Percentiles rank a stretch among this genome's conserved stretches.
phyloP scores from a whole-genome alignment of 2,888 invertebrate species.

The Drosophila infuscata region DNA sequence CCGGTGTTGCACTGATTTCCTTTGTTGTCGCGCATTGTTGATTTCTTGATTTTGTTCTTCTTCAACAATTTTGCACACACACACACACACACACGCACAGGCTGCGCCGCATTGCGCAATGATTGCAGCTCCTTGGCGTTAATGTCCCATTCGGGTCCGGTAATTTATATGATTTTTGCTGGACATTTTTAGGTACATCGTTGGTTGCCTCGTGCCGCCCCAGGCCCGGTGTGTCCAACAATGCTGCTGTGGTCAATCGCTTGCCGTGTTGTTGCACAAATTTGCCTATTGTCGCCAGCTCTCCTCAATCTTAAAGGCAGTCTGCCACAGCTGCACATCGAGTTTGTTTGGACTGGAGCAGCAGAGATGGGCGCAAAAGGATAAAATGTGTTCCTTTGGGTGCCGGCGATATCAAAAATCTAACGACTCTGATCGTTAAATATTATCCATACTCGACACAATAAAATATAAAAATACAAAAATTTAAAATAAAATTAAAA shows the following conservation, averaged over 20 bases:
- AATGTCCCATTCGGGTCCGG: slow-evolving; percentile 55
- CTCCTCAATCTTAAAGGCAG: background rate
- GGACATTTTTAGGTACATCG: slow-evolving; percentile 27
- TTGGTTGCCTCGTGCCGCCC: slow-evolving; percentile 66
- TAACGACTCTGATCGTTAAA: background rate
- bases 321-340: slow-evolving; percentile 61
- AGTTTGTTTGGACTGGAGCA: slow-evolving; percentile 63
- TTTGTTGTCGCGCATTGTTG: slow-evolving; percentile 70
- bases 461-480: too few relatives aligned
- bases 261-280: slow-evolving; percentile 76
- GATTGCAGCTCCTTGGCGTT: slow-evolving; percentile 57
- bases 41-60: slow-evolving; percentile 70
- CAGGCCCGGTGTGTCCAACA: slow-evolving; percentile 75
- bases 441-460: background rate
- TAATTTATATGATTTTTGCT: slow-evolving; percentile 74
- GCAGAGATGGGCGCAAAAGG: background rate
- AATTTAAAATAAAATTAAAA: too few relatives aligned
- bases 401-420: background rate
- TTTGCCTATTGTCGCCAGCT: slow-evolving; percentile 71
- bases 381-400: background rate
- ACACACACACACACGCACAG: slow-evolving; percentile 54
- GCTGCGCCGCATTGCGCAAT: slow-evolving; percentile 66
- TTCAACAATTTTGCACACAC: slow-evolving; percentile 63
- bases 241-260: slow-evolving; percentile 67
- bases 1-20: slow-evolving; percentile 75